Conservation (phyloP, 1,140 invertebrate species). For the Bombus difficillimus region DNA sequence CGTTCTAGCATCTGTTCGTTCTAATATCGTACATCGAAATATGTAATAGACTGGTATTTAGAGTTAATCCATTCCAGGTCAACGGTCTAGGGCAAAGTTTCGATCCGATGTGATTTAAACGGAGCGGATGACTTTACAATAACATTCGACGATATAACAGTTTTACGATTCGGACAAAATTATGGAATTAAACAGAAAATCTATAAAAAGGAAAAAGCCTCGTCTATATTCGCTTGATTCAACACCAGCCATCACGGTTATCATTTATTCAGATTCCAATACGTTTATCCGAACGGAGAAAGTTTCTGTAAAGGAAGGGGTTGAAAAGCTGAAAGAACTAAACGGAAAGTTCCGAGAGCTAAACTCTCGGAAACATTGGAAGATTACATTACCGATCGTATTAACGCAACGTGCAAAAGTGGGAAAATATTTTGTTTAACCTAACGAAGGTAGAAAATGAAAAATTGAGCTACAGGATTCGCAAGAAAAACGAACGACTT, state of each 20-base stretch:
- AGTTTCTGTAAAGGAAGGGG: not conserved
- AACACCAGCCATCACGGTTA: no score
- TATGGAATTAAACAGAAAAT: no score
- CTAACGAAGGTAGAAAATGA: not conserved
- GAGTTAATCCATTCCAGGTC: not conserved
- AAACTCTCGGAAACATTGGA: no score
- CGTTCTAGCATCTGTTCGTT: not conserved
- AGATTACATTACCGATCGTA: no score
- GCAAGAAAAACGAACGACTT: not conserved
- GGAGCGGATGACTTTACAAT: not conserved
- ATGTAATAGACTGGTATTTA: not conserved
- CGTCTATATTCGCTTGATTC: no score
- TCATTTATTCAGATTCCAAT: not conserved
- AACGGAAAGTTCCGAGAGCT: no score
- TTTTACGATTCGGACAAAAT: no score
- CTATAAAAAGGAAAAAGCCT: no score
- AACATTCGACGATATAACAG: not conserved
- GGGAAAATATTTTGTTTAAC: no score
- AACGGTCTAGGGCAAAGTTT: not conserved
- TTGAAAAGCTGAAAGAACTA: not conserved
- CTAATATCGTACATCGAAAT: not conserved
- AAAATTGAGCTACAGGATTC: not conserved
- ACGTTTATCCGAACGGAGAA: not conserved
- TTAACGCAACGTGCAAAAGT: accelerated
- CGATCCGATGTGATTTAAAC: not conserved